phyloP scores from a whole-genome alignment of 2,888 invertebrate species.

The Polymixis flavicincta region DNA sequence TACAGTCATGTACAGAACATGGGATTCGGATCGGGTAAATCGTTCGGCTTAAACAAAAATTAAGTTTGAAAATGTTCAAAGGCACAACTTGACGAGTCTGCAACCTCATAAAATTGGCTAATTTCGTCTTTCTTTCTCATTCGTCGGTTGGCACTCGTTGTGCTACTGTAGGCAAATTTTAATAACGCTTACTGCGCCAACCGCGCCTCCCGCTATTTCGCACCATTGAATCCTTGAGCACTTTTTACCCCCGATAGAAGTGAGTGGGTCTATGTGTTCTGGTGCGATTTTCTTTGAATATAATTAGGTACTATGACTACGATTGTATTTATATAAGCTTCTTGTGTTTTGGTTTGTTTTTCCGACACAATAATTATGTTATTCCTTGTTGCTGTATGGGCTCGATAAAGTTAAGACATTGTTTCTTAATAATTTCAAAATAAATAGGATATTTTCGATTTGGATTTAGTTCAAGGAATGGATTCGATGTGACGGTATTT shows the following conservation, averaged over 20 bases:
- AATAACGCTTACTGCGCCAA: slow-evolving; percentile 84
- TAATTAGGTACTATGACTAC: slow-evolving; percentile 60
- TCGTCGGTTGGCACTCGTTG: slow-evolving; percentile 78
- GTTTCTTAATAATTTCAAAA: not conserved
- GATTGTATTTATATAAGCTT: slow-evolving; percentile 55
- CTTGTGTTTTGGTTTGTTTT: slow-evolving; percentile 49
- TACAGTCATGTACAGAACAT: slow-evolving; percentile 49
- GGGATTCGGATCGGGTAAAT: slow-evolving; percentile 50
- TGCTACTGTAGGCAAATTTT: slow-evolving; percentile 85
- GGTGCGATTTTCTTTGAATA: slow-evolving; percentile 68
- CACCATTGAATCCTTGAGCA: slow-evolving; percentile 83
- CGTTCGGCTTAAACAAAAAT: slow-evolving; percentile 63
- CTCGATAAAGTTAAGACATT: slow-evolving; percentile 4
- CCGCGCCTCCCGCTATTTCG: slow-evolving; percentile 78
- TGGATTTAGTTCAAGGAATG: not conserved
- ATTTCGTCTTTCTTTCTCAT: slow-evolving; percentile 82
- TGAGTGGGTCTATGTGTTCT: slow-evolving; percentile 71
- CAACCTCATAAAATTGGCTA: slow-evolving; percentile 83
- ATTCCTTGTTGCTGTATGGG: not conserved
- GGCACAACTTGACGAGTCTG: slow-evolving; percentile 76
- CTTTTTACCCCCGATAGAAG: slow-evolving; percentile 77
- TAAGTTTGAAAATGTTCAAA: slow-evolving; percentile 67
- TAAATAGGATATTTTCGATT: not conserved
- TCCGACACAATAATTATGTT: slow-evolving; percentile 9
- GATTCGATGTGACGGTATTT: not conserved